Evolutionary conservation across 2,888 invertebrate species (phyloP).

Genomic region (Aphrophora alni): DNA sequence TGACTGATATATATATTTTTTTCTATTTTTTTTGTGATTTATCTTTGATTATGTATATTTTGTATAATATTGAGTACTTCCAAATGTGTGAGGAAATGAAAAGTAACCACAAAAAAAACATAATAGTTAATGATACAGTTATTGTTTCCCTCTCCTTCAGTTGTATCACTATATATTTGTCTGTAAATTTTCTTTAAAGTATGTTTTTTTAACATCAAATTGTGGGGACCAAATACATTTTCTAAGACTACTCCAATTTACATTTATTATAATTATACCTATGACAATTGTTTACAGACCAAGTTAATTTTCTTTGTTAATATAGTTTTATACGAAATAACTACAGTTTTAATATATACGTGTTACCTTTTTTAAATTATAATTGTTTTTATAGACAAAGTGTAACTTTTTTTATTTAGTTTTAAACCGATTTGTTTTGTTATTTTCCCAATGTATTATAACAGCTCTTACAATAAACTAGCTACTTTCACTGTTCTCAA

Average conservation of each 20-base stretch:
- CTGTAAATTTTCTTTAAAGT: neutral
- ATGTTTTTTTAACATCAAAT: neutral
- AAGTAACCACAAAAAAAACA: neutral
- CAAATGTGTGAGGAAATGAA: neutral
- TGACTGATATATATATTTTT: no score
- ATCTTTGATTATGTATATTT: neutral
- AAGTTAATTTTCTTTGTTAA: neutral
- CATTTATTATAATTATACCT: neutral
- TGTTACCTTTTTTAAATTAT: neutral
- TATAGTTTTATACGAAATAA: neutral
- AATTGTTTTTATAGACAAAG: neutral
- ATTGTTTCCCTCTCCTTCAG: neutral
- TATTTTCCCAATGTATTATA: neutral
- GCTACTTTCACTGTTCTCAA: neutral
- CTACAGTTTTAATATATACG: neutral
- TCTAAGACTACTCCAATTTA: neutral
- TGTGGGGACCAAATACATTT: constrained; percentile 9
- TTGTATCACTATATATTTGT: neutral
- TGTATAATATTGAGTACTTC: neutral
- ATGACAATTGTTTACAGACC: neutral
- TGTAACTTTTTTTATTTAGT: neutral
- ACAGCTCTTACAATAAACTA: neutral
- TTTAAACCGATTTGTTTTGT: neutral
- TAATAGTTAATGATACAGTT: neutral
- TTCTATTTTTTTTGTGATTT: neutral